Percentiles rank a stretch among this genome's conserved stretches.
These are phyloP conservation scores for Poecilia latipinna DNA, from an alignment of 2,113 vertebrate genomes.

Conservation along the genomic window DNA sequence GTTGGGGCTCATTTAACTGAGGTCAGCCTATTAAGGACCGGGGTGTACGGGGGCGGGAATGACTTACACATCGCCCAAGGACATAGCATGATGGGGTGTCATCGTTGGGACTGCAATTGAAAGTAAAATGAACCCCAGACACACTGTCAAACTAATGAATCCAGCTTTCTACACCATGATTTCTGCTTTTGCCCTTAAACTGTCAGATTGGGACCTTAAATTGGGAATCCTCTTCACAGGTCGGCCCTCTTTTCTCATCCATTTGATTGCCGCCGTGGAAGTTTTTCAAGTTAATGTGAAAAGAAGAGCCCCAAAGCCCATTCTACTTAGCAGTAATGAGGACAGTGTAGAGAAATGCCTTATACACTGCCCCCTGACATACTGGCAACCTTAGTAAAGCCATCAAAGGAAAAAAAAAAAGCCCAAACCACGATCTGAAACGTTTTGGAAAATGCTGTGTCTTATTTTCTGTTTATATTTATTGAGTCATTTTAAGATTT, in stretches of 20 bases:
- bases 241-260: conserved; percentile 1
- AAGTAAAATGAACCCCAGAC: conserved; percentile 19
- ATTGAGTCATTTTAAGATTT: too few species aligned
- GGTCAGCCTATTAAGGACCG: conserved; percentile 23
- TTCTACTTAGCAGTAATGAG: neutral
- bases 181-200: conserved; percentile 20
- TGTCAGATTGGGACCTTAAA: conserved; percentile 32
- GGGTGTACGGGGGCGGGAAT: conserved; percentile 15
- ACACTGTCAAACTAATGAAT: conserved; percentile 35
- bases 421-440: neutral
- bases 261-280: neutral
- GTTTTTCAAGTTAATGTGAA: conserved; percentile 1
- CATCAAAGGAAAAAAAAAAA: neutral
- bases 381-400: neutral
- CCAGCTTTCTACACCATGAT: conserved; percentile 16
- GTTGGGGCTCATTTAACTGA: conserved; percentile 25
- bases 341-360: neutral
- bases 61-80: conserved; percentile 35
- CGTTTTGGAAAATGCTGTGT: too few species aligned
- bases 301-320: neutral
- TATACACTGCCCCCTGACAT: neutral
- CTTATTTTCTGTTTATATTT: too few species aligned
- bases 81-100: conserved; percentile 36
- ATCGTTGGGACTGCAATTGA: conserved; percentile 22
- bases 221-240: conserved; percentile 13